Conservation (phyloP, 2,888 invertebrate species). For the Fissipunctia ypsillon region DNA sequence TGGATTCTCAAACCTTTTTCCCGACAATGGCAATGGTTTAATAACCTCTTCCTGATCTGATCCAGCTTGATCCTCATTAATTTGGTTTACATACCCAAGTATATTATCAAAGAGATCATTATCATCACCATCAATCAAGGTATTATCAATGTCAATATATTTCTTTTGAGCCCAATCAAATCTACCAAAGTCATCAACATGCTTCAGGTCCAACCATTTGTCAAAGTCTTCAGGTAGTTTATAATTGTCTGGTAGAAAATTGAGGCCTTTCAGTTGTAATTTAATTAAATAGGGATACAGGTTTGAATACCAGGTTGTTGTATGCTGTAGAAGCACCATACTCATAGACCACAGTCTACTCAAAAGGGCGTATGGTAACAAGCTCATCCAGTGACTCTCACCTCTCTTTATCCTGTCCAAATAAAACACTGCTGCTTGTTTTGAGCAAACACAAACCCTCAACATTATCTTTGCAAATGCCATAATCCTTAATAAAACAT, state of each 20-base stretch:
- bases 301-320: constrained; percentile 88
- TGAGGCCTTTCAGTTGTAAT: constrained; percentile 84
- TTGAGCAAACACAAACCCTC: constrained; percentile 86
- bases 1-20: constrained; percentile 37
- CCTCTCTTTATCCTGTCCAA: constrained; percentile 88
- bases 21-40: constrained; percentile 34
- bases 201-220: constrained; percentile 86
- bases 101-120: constrained; percentile 78
- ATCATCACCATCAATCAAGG: constrained; percentile 73
- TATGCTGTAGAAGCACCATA: constrained; percentile 84
- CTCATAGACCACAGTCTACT: constrained; percentile 90
- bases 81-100: constrained; percentile 80
- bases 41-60: constrained; percentile 41
- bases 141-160: constrained; percentile 67
- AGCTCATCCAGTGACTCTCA: constrained; percentile 90
- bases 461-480: constrained; percentile 90
- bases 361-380: constrained; percentile 89
- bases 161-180: constrained; percentile 82
- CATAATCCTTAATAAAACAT: constrained; percentile 88
- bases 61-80: constrained; percentile 70
- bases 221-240: constrained; percentile 85
- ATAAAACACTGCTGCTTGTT: constrained; percentile 87
- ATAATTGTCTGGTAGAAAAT: constrained; percentile 86
- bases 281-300: constrained; percentile 81
- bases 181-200: constrained; percentile 83